Evolutionary conservation across 1,140 invertebrate species (phyloP).

Genomic region (Triops cancriformis): DNA sequence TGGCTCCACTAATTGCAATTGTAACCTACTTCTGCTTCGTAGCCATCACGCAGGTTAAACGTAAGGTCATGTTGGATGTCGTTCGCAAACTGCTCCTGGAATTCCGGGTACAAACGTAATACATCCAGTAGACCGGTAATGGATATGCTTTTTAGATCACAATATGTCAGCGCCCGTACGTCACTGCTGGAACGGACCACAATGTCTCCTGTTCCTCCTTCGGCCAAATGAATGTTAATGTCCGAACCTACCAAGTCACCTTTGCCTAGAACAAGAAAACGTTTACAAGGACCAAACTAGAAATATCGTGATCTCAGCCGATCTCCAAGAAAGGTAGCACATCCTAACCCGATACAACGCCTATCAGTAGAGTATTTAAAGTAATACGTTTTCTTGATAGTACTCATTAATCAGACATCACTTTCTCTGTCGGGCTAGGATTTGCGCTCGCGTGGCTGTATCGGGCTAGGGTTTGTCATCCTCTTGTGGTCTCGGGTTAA

Average conservation of each 20-base stretch:
- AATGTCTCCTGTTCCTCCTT: slow-evolving; percentile 52
- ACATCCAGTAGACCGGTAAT: slow-evolving; percentile 84
- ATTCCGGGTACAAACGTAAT: slow-evolving; percentile 82
- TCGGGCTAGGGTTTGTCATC: too few species aligned
- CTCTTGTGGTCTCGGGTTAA: too few species aligned
- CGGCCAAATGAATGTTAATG: slow-evolving; percentile 50
- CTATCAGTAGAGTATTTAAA: too few species aligned
- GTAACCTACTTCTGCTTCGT: slow-evolving; percentile 63
- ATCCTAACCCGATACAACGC: too few species aligned
- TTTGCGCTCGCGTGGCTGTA: too few species aligned
- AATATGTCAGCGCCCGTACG: slow-evolving; percentile 57
- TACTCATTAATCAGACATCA: too few species aligned
- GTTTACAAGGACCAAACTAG: too few species aligned
- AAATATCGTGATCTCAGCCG: too few species aligned
- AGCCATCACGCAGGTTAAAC: slow-evolving; percentile 88
- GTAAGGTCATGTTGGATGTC: slow-evolving; percentile 93
- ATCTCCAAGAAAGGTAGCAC: too few species aligned
- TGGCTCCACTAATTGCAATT: neutral
- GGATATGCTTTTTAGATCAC: slow-evolving; percentile 89
- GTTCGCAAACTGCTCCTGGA: slow-evolving; percentile 77
- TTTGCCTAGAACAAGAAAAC: slow-evolving; percentile 61
- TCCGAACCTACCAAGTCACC: slow-evolving; percentile 93
- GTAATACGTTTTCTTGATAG: too few species aligned
- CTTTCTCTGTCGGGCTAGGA: too few species aligned
- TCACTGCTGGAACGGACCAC: slow-evolving; percentile 88